Base-by-base conservation (phyloP, 2,797 vertebrate species). In the Propithecus perrieri region DNA sequence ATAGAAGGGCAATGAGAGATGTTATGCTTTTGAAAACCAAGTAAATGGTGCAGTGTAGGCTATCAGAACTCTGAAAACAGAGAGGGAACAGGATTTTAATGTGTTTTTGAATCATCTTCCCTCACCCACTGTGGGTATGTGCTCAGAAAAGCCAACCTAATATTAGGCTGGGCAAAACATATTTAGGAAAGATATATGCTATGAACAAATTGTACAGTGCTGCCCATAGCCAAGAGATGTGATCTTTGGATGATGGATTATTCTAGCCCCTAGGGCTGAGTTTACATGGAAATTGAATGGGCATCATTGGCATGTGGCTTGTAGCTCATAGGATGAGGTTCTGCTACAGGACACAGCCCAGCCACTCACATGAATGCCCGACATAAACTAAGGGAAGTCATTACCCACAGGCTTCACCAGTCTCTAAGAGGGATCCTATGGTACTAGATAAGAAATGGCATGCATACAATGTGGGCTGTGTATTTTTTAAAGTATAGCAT, bases 131-230 rank as follows among this genome's bases (percentile, higher is more conserved):
- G 2, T 61, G 75, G 72, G 35, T 74, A 15, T 86, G 72, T 83
- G 55, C 57, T 48, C 41, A 76, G 92, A 57, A 91, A 93, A 91
- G 75, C 55, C 78, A 92, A 83, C 89, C 65, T 94, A 84, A 3
- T 35, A 61, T 61, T 65, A 89, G 71, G 50, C 61, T 86, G 89
- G 95, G 67, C 48, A 91, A 92, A 92, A 75, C 57, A 50, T 69
- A n/a, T 15, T 93, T 50, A 83, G 88, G 80, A 96, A 96, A 69
- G 67, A 94, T 80, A n/a, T n/a, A 72, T 75, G 50, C 67, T 79
- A 33, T 28, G 46, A 35, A 83, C 53, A 79, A 59, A 84, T 41
- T 7, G 65, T 41, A 4, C 53, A 75, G 43, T 41, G 22, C 17
- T 18, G 43, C 69, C 80, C 35, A 18, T 7, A 71, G 67, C 71